Conservation (phyloP, 2,797 vertebrate species). For the Distichodus sexfasciatus region DNA sequence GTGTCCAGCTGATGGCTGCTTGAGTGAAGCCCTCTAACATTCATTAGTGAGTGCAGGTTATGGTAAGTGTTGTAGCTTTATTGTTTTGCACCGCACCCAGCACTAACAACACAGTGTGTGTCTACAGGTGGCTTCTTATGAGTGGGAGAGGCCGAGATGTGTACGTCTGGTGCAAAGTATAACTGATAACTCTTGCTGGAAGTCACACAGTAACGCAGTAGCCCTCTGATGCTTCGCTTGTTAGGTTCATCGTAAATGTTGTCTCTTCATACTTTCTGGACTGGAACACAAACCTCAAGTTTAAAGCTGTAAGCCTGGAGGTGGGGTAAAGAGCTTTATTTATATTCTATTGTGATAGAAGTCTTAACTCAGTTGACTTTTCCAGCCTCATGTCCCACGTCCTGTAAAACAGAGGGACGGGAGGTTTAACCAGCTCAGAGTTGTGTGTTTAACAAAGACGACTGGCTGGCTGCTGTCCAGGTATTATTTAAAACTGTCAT, state of each 20-base stretch:
- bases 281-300: no score
- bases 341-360: no score
- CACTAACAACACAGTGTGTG: background rate
- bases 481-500: background rate
- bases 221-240: background rate
- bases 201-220: slow-evolving; percentile 14
- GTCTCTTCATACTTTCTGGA: no score
- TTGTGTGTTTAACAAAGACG: background rate
- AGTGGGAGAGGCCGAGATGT: slow-evolving; percentile 20
- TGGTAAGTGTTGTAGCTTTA: background rate
- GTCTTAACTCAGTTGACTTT: no score
- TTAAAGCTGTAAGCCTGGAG: no score
- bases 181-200: slow-evolving; percentile 28
- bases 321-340: no score
- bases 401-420: no score
- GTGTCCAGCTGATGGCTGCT: no score
- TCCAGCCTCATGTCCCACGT: no score
- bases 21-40: no score
- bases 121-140: background rate
- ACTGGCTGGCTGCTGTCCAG: background rate
- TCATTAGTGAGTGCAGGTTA: no score
- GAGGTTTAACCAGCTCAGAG: no score
- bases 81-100: slow-evolving; percentile 23
- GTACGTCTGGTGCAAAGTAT: slow-evolving; percentile 38
- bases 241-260: background rate